Percentiles rank a stretch among this genome's conserved stretches.
Conservation (phyloP, 2,888 invertebrate genomes). For the Colostygia pectinataria region DNA sequence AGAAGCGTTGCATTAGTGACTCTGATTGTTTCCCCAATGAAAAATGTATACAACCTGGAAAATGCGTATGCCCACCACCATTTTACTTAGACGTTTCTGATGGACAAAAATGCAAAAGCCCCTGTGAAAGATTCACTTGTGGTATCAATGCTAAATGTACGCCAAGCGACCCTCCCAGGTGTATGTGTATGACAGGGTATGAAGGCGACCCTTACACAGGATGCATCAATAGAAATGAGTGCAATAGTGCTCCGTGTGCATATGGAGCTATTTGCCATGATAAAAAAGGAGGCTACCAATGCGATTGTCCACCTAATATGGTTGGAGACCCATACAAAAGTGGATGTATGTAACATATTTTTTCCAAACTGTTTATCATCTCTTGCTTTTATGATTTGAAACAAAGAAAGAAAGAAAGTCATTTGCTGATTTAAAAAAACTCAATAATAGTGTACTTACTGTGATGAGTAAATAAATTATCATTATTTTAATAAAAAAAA, state of each 20-base stretch:
- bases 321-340: slow-evolving; percentile 92
- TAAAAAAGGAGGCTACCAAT: slow-evolving; percentile 92
- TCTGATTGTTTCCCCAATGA: slow-evolving; percentile 93
- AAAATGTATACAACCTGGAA: slow-evolving; percentile 95
- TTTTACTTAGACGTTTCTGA: slow-evolving; percentile 93
- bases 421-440: no score
- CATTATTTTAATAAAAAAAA: not conserved
- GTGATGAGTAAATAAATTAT: no score
- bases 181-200: slow-evolving; percentile 93
- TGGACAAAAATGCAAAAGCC: slow-evolving; percentile 94
- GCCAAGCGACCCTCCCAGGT: slow-evolving; percentile 93
- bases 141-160: slow-evolving; percentile 96
- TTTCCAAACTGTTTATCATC: no score
- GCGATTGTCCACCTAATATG: slow-evolving; percentile 92
- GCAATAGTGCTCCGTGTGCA: slow-evolving; percentile 91
- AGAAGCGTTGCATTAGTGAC: slow-evolving; percentile 91
- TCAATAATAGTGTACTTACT: no score
- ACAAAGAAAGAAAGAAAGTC: no score
- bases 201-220: slow-evolving; percentile 93
- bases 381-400: no score
- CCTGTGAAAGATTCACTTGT: slow-evolving; percentile 94
- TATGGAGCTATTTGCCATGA: slow-evolving; percentile 95
- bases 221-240: slow-evolving; percentile 94
- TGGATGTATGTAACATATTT: slow-evolving; percentile 85
- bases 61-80: slow-evolving; percentile 95